phyloP scores from a whole-genome alignment of 1,140 invertebrate genomes.

The Drosophila yakuba region DNA sequence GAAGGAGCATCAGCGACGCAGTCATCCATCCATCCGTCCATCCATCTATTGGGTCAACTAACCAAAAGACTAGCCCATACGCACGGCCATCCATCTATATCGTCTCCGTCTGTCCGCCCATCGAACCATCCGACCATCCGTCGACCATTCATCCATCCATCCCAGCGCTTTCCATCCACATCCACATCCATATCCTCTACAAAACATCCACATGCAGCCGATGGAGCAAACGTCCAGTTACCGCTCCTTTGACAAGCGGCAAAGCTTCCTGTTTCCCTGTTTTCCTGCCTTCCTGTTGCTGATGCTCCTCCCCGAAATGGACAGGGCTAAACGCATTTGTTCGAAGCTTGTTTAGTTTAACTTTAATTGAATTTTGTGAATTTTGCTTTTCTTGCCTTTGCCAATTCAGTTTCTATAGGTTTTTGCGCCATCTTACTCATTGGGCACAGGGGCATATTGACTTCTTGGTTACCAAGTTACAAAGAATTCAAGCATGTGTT shows the following conservation, averaged over 20 bases:
- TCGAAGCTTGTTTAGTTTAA: slow-evolving; percentile 83
- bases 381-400: slow-evolving; percentile 67
- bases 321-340: slow-evolving; percentile 80
- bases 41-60: slow-evolving; percentile 64
- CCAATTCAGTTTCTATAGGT: slow-evolving; percentile 41
- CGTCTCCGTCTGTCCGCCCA: slow-evolving; percentile 31
- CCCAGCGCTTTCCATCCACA: slow-evolving; percentile 51
- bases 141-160: slow-evolving; percentile 55
- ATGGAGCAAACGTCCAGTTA: slow-evolving; percentile 64
- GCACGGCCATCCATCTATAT: slow-evolving; percentile 76
- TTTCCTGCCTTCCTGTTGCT: slow-evolving; percentile 24
- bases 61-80: slow-evolving; percentile 76
- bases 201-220: slow-evolving; percentile 53
- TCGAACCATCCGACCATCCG: slow-evolving; percentile 51
- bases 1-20: slow-evolving; percentile 37
- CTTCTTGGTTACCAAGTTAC: slow-evolving; percentile 5
- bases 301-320: slow-evolving; percentile 21
- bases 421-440: slow-evolving; percentile 41
- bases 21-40: slow-evolving; percentile 53
- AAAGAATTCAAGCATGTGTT: slow-evolving; percentile 5
- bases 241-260: slow-evolving; percentile 73
- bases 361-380: slow-evolving; percentile 84
- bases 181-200: slow-evolving; percentile 18
- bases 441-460: slow-evolving; percentile 38
- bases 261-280: slow-evolving; percentile 59